Evolutionary conservation across 2,113 vertebrate species (phyloP), one percentile per base, ranked within the genome.

Genomic region (Bos indicus): DNA sequence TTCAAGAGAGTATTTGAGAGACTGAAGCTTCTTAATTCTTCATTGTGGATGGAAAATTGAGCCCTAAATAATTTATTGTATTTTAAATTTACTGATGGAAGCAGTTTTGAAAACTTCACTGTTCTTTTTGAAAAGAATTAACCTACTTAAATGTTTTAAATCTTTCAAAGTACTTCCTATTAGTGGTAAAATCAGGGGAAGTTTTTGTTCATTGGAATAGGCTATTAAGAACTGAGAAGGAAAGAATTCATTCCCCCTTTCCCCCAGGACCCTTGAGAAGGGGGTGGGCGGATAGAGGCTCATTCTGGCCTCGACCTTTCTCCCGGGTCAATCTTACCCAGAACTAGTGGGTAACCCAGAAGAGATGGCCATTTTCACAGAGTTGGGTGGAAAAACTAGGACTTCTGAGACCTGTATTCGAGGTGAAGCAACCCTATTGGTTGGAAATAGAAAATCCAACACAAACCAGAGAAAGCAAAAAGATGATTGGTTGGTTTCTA

Each of bases 41-140:
- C 90, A 96, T 77, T 98, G 97, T 98, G 95, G 91, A 95, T 60
- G 51, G 59, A 97, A 98, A 98, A 98, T 97, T 96, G 87, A 90
- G 81, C 91, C 57, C 84, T 98, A 98, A 98, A 99, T 98, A 98
- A 98, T 98, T 96, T 96, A 99, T 93, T 40, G 67, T 95, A 98
- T 98, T 98, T 98, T 96, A 98, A 98, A 98, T 95, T 97, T 93
- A 96, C 94, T 92, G 97, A 98, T 71, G 97, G 95, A 98, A 98
- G 97, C 93, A 91, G 96, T 98, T 98, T 98, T 94, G 60, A 97
- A 97, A 98, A 96, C 36, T 97, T 98, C 89, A 88, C 96, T 95
- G 92, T 64, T 97, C 97, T 91, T 98, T 98, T 95, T 90, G 96
- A 96, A 97, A 98, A 98, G 98, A 98, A 98, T 98, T 98, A 98